A percentile compares a stretch with the other conserved stretches of the same genome.
phyloP scores from a whole-genome alignment of 2,113 vertebrate species.

The Elanus axillaris region DNA sequence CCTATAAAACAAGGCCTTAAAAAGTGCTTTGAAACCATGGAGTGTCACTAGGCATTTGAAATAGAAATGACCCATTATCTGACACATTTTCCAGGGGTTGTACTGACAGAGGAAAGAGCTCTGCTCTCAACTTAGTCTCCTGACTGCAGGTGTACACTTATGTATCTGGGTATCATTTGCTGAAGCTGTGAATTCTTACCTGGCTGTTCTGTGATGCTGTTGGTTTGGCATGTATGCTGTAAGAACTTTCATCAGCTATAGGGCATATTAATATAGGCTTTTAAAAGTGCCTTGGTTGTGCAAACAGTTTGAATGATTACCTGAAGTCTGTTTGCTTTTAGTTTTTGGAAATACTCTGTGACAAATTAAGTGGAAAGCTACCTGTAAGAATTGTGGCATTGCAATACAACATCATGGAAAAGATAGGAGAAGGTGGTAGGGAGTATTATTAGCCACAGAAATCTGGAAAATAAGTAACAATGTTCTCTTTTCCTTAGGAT shows the following conservation, averaged over 20 bases:
- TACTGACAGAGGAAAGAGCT: neutral
- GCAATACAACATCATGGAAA: neutral
- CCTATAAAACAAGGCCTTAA: neutral
- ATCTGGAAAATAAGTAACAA: neutral
- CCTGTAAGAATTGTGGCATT: neutral
- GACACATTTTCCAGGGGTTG: accelerated
- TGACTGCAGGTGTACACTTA: neutral
- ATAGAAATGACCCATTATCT: neutral
- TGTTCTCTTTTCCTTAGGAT: neutral
- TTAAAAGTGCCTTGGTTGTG: neutral
- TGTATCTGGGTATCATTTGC: neutral
- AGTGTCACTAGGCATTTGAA: neutral
- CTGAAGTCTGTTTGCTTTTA: neutral
- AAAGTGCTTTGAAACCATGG: neutral
- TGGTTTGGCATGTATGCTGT: neutral
- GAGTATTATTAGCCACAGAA: neutral
- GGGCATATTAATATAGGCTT: neutral
- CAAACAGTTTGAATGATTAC: neutral
- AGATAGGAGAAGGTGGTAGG: neutral
- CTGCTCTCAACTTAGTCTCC: neutral
- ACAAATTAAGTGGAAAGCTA: neutral
- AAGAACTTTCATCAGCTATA: neutral
- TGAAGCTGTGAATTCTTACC: neutral
- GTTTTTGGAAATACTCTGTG: neutral
- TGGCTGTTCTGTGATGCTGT: neutral